These are phyloP conservation scores for Oligia fasciuncula DNA, from an alignment of 2,888 invertebrate genomes.

Conservation along the genomic window DNA sequence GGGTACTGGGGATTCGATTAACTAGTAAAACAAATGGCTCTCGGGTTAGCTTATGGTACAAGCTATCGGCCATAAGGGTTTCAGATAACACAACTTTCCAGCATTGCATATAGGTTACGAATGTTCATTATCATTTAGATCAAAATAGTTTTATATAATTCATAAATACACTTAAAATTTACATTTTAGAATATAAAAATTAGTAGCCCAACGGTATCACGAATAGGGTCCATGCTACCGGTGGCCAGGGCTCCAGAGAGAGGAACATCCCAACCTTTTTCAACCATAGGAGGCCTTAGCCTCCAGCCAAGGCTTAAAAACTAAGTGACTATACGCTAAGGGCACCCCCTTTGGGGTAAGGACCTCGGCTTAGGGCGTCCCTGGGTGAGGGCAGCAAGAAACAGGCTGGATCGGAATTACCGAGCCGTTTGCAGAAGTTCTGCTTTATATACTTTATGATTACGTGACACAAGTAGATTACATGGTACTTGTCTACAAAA, in stretches of 20 bases:
- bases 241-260: not conserved
- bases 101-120: not conserved
- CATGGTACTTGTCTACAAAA: slow-evolving; percentile 8
- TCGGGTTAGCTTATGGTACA: too few relatives aligned
- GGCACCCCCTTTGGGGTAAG: too few relatives aligned
- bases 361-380: too few relatives aligned
- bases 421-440: not conserved
- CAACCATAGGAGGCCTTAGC: too few relatives aligned
- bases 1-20: not conserved
- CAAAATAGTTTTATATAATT: not conserved
- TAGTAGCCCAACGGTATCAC: not conserved
- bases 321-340: too few relatives aligned
- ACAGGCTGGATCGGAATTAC: too few relatives aligned
- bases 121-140: not conserved
- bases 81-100: not conserved
- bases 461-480: slow-evolving; percentile 4
- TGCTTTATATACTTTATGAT: not conserved
- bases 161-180: not conserved
- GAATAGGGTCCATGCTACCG: not conserved
- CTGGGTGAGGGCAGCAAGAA: too few relatives aligned
- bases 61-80: not conserved
- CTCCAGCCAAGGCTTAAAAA: too few relatives aligned
- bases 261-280: not conserved
- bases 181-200: not conserved
- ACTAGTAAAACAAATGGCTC: not conserved